Evolutionary conservation across 30 jellyfish, hydroid and myxozoan genomes (phyloP).

Genomic region (Hydra vulgaris): DNA sequence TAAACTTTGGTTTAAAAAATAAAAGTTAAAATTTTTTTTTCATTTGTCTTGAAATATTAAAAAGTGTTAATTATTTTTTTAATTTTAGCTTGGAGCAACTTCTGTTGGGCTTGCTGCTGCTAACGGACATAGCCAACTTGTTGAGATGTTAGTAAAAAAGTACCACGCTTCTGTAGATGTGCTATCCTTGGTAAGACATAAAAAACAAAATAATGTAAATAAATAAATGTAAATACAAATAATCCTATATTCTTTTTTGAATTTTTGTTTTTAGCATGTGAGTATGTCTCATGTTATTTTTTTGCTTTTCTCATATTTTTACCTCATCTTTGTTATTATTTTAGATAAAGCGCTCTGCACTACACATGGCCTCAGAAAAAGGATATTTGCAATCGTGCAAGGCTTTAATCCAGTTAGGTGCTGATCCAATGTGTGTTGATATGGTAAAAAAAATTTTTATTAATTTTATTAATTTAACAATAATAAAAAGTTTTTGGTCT

Average conservation of each 20-base stretch:
- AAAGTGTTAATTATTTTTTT: too few species aligned
- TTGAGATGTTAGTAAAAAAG: conserved; percentile 48
- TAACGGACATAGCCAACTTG: conserved; percentile 55
- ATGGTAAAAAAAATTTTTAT: conserved; percentile 27
- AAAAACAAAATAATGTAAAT: too few species aligned
- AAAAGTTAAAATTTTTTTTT: too few species aligned
- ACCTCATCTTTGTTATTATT: background rate
- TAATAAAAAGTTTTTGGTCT: background rate
- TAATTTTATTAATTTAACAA: background rate
- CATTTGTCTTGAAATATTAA: too few species aligned
- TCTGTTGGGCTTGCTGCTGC: conserved; percentile 81
- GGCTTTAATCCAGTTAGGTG: conserved; percentile 57
- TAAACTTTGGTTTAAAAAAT: too few species aligned
- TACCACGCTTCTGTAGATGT: conserved; percentile 57
- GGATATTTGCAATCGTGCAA: conserved; percentile 58
- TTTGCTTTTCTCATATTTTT: background rate
- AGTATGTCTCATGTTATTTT: too few species aligned
- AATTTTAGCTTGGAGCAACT: conserved; percentile 58
- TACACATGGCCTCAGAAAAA: conserved; percentile 63
- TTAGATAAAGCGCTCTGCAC: conserved; percentile 60
- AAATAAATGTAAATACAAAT: too few species aligned
- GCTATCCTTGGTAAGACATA: conserved; percentile 56
- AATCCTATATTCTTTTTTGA: too few species aligned
- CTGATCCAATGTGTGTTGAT: conserved; percentile 60
- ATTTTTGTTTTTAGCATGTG: too few species aligned